These are phyloP conservation scores for Ctenopoma kingsleyae DNA, from an alignment of 2,797 vertebrate species.

Conservation along the genomic window DNA sequence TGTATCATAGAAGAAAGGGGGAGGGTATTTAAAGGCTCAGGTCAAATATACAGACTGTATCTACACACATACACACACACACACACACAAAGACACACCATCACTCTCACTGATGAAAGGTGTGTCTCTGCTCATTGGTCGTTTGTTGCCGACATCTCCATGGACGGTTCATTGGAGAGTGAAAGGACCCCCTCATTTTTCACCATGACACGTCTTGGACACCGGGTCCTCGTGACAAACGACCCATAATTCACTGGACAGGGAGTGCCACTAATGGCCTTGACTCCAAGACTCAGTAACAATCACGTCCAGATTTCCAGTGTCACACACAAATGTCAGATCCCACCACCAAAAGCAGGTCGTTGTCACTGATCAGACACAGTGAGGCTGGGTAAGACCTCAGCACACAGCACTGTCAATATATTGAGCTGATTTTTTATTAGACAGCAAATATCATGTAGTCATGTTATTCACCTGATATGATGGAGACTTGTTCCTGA, in stretches of 20 bases:
- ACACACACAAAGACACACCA: slow-evolving; percentile 58
- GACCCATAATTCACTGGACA: slow-evolving; percentile 80
- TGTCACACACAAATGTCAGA: slow-evolving; percentile 49
- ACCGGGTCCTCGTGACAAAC: slow-evolving; percentile 78
- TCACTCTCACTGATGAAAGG: slow-evolving; percentile 83
- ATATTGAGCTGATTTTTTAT: too few relatives aligned
- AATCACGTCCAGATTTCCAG: slow-evolving; percentile 71
- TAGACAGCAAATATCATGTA: too few relatives aligned
- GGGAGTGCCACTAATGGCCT: slow-evolving; percentile 75
- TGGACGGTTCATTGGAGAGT: slow-evolving; percentile 84
- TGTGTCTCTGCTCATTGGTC: slow-evolving; percentile 76
- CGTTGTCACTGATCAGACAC: slow-evolving; percentile 34
- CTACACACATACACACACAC: slow-evolving; percentile 28
- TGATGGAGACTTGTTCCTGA: background rate
- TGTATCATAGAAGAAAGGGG: slow-evolving; percentile 51
- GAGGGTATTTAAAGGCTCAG: slow-evolving; percentile 65
- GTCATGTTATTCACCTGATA: too few relatives aligned
- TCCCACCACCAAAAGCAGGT: slow-evolving; percentile 34
- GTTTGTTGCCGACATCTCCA: slow-evolving; percentile 79
- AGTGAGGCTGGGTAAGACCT: background rate
- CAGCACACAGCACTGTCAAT: background rate
- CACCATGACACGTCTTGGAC: slow-evolving; percentile 80
- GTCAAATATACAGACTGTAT: slow-evolving; percentile 49
- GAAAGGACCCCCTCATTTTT: slow-evolving; percentile 83
- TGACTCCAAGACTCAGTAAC: slow-evolving; percentile 76